Base-by-base conservation (phyloP, 1,140 invertebrate genomes). In the Brachionus calyciflorus region DNA sequence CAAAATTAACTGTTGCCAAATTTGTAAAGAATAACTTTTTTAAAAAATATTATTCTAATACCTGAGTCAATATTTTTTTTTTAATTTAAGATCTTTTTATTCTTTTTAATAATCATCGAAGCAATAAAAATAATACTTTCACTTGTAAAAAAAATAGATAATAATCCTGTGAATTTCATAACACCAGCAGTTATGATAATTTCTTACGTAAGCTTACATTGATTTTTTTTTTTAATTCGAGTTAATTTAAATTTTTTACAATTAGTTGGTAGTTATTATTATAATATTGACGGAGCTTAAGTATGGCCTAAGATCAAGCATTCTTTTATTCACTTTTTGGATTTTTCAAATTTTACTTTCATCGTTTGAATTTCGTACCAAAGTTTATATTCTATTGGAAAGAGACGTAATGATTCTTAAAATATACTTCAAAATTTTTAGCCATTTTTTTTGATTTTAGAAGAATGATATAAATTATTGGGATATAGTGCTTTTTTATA, bases 251-350 rank as follows among this genome's bases (percentile, higher is more conserved):
- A 44, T 44, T 44, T 5, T 44, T 44, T 44, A 12, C 2, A 2
- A 12, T 49, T 49, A 65, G 37, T 21, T 44, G 12, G 37, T 65
- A 26, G 19, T 24, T 65, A 24, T 65, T 10, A 26, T 44, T 4
- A 44, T 65, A 7, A 26, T 65, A 24, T 44, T 9, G 17, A 19
- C 28, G 17, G 69, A 73, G 12, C 3, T 55, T 30, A 73, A 51
- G 17, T 14, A 73, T 55, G 69, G 69, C 21, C 24, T 73, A 37
- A 55, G 46, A 37, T 73, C 69, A 49, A 51, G 44, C 12, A 51
- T 73, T 19, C 12, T 73, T 1, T 49, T 55, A 73, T 73, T 73
- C 26, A 40, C 17, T 46, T 73, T 48, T 41, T 73, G 69, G 69
- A 26, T 37, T 44, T 65, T 19, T 24, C 24, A 44, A 24, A 41